Conservation (phyloP, 2,888 invertebrate genomes). For the Synergus laeviventris region DNA sequence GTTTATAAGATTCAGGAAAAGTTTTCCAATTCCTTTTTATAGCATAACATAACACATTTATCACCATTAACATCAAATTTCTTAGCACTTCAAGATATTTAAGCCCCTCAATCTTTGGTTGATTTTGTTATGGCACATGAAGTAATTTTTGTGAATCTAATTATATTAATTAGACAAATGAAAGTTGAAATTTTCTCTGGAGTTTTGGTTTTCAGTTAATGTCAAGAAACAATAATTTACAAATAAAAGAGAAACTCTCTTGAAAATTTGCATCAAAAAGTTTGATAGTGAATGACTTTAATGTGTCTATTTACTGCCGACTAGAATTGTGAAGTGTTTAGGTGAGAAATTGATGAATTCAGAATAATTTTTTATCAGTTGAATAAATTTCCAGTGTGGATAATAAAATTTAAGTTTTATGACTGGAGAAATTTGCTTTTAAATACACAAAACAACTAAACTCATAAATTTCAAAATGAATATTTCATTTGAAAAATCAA, state of each 20-base stretch:
- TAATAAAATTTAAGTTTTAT: background rate
- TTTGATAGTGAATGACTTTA: background rate
- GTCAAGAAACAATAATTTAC: background rate
- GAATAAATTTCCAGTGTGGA: background rate
- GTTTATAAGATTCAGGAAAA: background rate
- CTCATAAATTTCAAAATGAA: too few species aligned
- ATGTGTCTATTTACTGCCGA: background rate
- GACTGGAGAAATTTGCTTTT: background rate
- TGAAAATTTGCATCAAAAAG: background rate
- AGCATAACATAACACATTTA: too few species aligned
- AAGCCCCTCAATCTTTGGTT: too few species aligned
- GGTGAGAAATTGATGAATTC: background rate
- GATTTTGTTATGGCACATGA: too few species aligned
- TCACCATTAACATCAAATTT: too few species aligned
- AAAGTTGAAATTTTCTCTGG: background rate
- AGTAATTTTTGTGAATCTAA: too few species aligned
- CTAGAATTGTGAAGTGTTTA: background rate
- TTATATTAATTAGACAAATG: background rate
- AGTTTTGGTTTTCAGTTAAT: background rate
- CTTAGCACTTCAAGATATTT: too few species aligned
- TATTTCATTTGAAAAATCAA: too few species aligned
- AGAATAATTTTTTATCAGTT: background rate
- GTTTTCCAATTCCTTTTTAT: background rate
- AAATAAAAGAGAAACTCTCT: background rate
- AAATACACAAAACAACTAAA: background rate